Evolutionary conservation across 2,888 invertebrate species (phyloP), one percentile per base, ranked within the genome.

Genomic region (Andrena bucephala): DNA sequence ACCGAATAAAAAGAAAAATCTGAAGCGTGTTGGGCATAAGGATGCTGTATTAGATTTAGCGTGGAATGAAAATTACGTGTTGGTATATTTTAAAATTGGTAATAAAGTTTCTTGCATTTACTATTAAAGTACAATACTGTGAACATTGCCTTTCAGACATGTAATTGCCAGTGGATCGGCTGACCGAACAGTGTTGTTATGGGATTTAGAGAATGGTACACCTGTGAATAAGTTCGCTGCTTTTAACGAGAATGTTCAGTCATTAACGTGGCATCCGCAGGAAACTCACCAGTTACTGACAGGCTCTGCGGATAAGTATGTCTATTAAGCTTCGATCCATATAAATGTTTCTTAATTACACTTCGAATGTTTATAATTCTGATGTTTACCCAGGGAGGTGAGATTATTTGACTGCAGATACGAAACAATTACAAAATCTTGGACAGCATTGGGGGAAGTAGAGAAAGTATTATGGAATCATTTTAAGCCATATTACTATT

Each of bases 121-220:
- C 7, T 50, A 16, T 27, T 24, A 50, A 57, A 27, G 2, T 6
- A 1, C 33, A 31, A n/a, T 16, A 20, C 1, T 59, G n/a, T 24
- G 16, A 33, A 63, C 69, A 4, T 24, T 70, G 7, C 82, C 92
- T 57, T 94, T 52, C 92, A 97, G 97, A 42, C 98, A 99, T 93
- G 96, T 99, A 48, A 92, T 99, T 84, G 99, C 99, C 0, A 99
- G 99, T 94, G 98, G 97, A 0, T 99, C 99, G 0, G 99, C 98
- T 0, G 99, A 99, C 94, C 95, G 96, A 89, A 97, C 97, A 1
- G 96, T 98, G 5, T 95, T 98, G 29, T 93, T 99, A 0, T 99
- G 99, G 99, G 99, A 99, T 94, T 95, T 99, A 92, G 97, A 98
- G 88, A 96, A 96, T 87, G 96, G 97, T 10, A 95, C 95, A 80